These are phyloP conservation scores for Pseudopleuronectes americanus DNA, from an alignment of 2,797 vertebrate species.

Conservation along the genomic window DNA sequence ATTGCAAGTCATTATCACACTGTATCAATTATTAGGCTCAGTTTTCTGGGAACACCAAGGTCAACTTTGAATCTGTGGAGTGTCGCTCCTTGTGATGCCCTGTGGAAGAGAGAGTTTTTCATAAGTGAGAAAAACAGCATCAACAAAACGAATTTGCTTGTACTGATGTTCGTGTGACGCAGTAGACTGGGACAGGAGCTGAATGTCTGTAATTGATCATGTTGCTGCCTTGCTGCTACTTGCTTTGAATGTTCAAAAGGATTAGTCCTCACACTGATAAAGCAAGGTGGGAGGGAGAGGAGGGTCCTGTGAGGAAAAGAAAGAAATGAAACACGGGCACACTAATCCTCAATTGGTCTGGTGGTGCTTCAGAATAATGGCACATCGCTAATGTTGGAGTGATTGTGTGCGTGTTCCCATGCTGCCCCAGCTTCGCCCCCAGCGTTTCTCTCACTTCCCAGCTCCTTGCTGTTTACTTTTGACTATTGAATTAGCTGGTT, in stretches of 20 bases:
- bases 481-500: slow-evolving; percentile 80
- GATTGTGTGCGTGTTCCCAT: slow-evolving; percentile 66
- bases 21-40: slow-evolving; percentile 29
- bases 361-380: slow-evolving; percentile 61
- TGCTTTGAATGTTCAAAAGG: slow-evolving; percentile 81
- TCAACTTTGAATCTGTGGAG: slow-evolving; percentile 26
- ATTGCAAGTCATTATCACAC: slow-evolving; percentile 28
- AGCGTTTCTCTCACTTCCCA: slow-evolving; percentile 45
- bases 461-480: slow-evolving; percentile 75
- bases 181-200: slow-evolving; percentile 59
- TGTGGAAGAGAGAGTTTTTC: slow-evolving; percentile 33
- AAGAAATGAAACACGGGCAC: slow-evolving; percentile 65
- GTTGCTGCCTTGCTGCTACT: slow-evolving; percentile 65
- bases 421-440: slow-evolving; percentile 48
- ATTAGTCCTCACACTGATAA: slow-evolving; percentile 79
- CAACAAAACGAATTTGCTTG: slow-evolving; percentile 68
- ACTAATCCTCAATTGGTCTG: slow-evolving; percentile 68
- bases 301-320: slow-evolving; percentile 43
- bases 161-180: slow-evolving; percentile 68
- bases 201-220: slow-evolving; percentile 82
- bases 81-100: slow-evolving; percentile 33
- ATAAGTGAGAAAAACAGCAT: slow-evolving; percentile 39
- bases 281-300: slow-evolving; percentile 70
- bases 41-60: slow-evolving; percentile 4
- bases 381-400: slow-evolving; percentile 68